Base-by-base conservation (phyloP, 2,888 invertebrate genomes). In the Julus scanicus region DNA sequence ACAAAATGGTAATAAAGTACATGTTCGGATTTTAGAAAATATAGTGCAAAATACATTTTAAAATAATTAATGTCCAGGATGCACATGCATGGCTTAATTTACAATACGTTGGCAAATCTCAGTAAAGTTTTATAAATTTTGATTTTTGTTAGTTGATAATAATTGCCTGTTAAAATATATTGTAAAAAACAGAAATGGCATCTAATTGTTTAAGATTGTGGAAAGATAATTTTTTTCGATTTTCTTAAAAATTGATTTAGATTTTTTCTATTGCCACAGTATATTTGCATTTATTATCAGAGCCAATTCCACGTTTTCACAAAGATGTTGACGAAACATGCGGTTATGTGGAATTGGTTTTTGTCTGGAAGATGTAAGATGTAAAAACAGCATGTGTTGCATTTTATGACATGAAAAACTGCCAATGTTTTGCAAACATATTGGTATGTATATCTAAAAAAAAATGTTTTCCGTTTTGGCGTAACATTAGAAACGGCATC, bases 321-420 rank as follows among this genome's bases (percentile, higher is more conserved):
- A 53, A 53, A 53, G 53, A 11, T 53, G 11, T 13, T 53, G 53
- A 53, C 6, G 53, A 53, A 53, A 53, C 53, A 15, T 53, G 53
- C 17, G 57, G n/a, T n/a, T 63, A 63, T 63, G 5, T n/a, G 6
- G n/a, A 17, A 63, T 63, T 63, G 57, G 17, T 44, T 63, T n/a
- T 63, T 63, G 57, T 63, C 57, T 5, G 6, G 2, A 63, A 63
- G n/a, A 17, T n/a, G 6, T 2, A 63, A n/a, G 57, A 3, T 63
- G n/a, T 63, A 63, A 63, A 63, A 63, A n/a, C n/a, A n/a, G 57
- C 17, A 63, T 5, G n/a, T 63, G 57, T 2, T 63, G 3, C n/a
- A 63, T 63, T 63, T 63, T 63, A 63, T 63, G 57, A 63, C n/a
- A 63, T 17, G 57, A 63, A 63, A 63, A 63, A n/a, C 57, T 63